Conservation (phyloP, 2,113 vertebrate genomes). For the Mustela nigripes region DNA sequence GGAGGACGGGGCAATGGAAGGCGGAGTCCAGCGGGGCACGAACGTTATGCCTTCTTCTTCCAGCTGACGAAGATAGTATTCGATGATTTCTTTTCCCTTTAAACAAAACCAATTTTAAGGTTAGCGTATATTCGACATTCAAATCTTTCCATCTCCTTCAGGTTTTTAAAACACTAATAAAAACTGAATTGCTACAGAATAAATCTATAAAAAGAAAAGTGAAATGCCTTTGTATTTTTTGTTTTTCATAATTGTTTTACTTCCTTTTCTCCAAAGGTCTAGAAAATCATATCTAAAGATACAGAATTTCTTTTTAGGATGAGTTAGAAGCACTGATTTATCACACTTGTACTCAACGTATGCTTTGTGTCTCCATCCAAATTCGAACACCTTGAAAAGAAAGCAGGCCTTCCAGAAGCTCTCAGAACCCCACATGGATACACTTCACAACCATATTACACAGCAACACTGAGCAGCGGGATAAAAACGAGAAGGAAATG, state of each 20-base stretch:
- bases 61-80: constrained; percentile 95
- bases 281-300: neutral
- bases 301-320: neutral
- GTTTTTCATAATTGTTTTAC: neutral
- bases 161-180: neutral
- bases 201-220: neutral
- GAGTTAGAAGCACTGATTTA: neutral
- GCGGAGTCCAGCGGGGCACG: constrained; percentile 93
- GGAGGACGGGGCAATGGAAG: constrained; percentile 79
- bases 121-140: neutral
- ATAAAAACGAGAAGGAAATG: neutral
- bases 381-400: neutral
- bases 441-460: neutral
- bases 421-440: accelerated
- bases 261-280: neutral
- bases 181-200: neutral
- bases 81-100: constrained; percentile 98
- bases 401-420: neutral
- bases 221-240: neutral
- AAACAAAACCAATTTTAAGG: constrained; percentile 39
- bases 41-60: constrained; percentile 94
- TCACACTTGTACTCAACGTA: neutral
- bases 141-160: neutral
- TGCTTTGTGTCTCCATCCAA: neutral
- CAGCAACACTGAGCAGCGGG: accelerated